Base-by-base conservation (phyloP, 2,888 invertebrate genomes). In the Aromia moschata region DNA sequence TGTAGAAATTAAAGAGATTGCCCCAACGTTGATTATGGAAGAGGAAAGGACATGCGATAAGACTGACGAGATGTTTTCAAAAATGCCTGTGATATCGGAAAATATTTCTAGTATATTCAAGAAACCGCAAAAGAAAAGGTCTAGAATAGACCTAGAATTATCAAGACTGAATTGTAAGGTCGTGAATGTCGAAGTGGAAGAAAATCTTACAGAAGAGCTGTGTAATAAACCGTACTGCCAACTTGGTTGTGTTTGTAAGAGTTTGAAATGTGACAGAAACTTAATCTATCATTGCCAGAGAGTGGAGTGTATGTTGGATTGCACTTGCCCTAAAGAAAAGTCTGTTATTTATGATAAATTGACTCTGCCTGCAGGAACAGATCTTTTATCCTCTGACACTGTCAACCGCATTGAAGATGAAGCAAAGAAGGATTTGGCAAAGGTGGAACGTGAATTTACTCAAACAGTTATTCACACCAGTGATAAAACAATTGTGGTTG, bases 371-470 rank as follows among this genome's bases (percentile, higher is more conserved):
- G 62, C 70, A 18, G 77, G 76, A 15, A 73, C 73, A 1, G 71
- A 77, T 56, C 53, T 77, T n/a, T 64, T 80, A 11, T 77, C 78
- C 1, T 71, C 63, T 18, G 74, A 78, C 20, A 74, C 78, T 2
- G 75, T 80, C 2, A 75, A 66, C 62, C 71, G 76, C 47, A 73
- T 86, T 49, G 82, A 85, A 62, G 81, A 82, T 66, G 80, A 83
- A 72, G 82, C 82, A 0, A 84, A 84, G 69, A 80, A 76, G 38
- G 84, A 85, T 56, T 79, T 90, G 60, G 86, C 89, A 0, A 88
- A 86, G 75, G 69, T 87, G 71, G 90, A 90, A 76, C 84, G 87
- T 75, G 89, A 89, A 72, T 90, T 90, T 77, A 88, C 87, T 11
- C 88, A 89, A 69, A 90, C 90, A 2, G 84, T 90, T 16, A 86